These are phyloP conservation scores for Prionchulus punctatus DNA, from an alignment of 2,888 invertebrate species.

Conservation along the genomic window DNA sequence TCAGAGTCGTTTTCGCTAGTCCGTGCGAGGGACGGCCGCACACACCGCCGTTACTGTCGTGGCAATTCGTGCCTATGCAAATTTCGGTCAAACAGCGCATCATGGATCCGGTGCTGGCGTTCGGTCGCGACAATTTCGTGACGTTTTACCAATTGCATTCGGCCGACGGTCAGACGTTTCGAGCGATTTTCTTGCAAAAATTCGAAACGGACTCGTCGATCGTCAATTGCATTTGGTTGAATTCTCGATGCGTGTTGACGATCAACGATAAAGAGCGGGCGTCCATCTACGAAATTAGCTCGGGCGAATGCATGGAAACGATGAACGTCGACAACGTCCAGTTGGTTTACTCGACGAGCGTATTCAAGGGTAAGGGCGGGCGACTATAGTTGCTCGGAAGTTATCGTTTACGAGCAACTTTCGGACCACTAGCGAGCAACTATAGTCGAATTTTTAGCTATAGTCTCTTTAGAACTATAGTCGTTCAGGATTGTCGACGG, in stretches of 20 bases:
- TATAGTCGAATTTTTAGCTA: too few relatives aligned
- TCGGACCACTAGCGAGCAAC: too few relatives aligned
- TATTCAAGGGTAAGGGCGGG: slow-evolving; percentile 37
- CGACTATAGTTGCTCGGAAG: too few relatives aligned
- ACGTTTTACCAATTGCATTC: slow-evolving; percentile 58
- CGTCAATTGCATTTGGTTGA: slow-evolving; percentile 55
- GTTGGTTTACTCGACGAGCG: slow-evolving; percentile 37
- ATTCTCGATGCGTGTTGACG: slow-evolving; percentile 61
- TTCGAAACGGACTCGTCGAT: slow-evolving; percentile 44
- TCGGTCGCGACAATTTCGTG: slow-evolving; percentile 63
- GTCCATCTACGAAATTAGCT: slow-evolving; percentile 70
- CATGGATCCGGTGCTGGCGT: slow-evolving; percentile 69
- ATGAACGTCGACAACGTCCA: slow-evolving; percentile 31
- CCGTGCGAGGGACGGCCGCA: slow-evolving; percentile 37
- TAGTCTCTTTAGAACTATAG: too few relatives aligned
- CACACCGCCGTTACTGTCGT: slow-evolving; percentile 71
- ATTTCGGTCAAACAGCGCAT: slow-evolving; percentile 40
- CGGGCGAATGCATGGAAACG: slow-evolving; percentile 33
- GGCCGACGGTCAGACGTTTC: slow-evolving; percentile 5
- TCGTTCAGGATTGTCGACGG: slow-evolving; percentile 68
- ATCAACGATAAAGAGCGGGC: slow-evolving; percentile 69
- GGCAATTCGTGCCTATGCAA: slow-evolving; percentile 75
- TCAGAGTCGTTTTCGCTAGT: slow-evolving; percentile 10
- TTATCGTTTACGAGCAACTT: too few relatives aligned
- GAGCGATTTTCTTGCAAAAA: slow-evolving; percentile 43